Evolutionary conservation across 1,140 invertebrate species (phyloP).

Genomic region (Papilio polytes): DNA sequence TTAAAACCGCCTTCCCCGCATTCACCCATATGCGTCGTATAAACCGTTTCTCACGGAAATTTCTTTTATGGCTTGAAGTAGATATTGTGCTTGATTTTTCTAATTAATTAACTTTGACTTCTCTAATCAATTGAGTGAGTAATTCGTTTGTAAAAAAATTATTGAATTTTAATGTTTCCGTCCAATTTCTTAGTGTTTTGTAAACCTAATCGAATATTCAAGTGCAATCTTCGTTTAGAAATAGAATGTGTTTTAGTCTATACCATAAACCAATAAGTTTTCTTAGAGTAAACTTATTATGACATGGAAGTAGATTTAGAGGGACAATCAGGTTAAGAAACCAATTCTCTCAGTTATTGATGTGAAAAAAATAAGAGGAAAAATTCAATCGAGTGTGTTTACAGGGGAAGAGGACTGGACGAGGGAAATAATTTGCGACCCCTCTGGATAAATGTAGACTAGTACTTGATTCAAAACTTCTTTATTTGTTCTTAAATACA

Average conservation of each 20-base stretch:
- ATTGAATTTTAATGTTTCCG: too few species aligned
- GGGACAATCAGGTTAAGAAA: not conserved
- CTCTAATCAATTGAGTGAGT: not conserved
- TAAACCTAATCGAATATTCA: too few species aligned
- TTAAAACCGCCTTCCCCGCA: too few species aligned
- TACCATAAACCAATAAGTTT: not conserved
- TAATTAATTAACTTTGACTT: not conserved
- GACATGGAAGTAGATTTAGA: not conserved
- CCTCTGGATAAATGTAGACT: too few species aligned
- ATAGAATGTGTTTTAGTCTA: not conserved
- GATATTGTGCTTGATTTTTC: not conserved
- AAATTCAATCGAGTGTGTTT: not conserved
- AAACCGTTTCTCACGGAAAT: not conserved
- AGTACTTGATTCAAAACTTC: too few species aligned
- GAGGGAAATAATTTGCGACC: too few species aligned
- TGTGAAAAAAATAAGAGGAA: not conserved
- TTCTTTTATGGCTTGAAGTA: not conserved
- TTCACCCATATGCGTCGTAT: not conserved
- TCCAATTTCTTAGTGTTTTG: too few species aligned
- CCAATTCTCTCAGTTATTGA: not conserved
- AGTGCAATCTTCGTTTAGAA: too few species aligned
- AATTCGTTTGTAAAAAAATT: not conserved
- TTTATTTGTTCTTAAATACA: too few species aligned
- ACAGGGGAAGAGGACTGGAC: too few species aligned
- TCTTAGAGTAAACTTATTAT: not conserved